These are phyloP conservation scores for Buteo buteo DNA, from an alignment of 2,113 vertebrate genomes.

Conservation along the genomic window DNA sequence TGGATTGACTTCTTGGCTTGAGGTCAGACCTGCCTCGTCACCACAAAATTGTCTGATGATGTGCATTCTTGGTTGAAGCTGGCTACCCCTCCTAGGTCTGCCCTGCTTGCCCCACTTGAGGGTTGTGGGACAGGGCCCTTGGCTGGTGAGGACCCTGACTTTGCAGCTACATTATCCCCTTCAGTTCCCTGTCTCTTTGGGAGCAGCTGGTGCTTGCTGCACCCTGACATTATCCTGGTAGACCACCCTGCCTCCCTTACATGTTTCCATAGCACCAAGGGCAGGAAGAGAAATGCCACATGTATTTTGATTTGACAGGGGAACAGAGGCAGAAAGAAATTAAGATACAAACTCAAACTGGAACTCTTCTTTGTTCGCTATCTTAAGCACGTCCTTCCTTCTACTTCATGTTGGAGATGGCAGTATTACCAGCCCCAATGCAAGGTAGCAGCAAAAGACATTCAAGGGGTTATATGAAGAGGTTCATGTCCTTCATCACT, in stretches of 20 bases:
- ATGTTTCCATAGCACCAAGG: background rate
- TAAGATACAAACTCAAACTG: background rate
- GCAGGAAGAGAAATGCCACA: background rate
- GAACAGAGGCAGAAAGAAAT: background rate
- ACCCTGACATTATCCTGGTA: background rate
- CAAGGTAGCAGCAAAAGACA: background rate
- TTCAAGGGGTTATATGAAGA: background rate
- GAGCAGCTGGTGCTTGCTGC: background rate
- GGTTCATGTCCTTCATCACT: background rate
- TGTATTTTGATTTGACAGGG: background rate
- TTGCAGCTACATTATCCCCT: background rate
- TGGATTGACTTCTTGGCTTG: background rate
- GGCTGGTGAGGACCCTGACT: background rate
- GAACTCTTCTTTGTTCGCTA: background rate
- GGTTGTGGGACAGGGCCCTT: background rate
- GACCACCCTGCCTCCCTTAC: background rate
- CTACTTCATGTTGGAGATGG: background rate
- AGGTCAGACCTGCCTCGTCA: background rate
- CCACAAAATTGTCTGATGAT: background rate
- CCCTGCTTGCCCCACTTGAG: background rate
- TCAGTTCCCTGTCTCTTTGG: background rate
- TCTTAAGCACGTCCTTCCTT: background rate
- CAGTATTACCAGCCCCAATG: background rate
- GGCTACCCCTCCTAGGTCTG: background rate
- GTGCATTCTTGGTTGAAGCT: background rate